A percentile compares a stretch with the other conserved stretches of the same genome.
Evolutionary conservation across 1,140 invertebrate genomes (phyloP).

Genomic region (Polyergus mexicanus): DNA sequence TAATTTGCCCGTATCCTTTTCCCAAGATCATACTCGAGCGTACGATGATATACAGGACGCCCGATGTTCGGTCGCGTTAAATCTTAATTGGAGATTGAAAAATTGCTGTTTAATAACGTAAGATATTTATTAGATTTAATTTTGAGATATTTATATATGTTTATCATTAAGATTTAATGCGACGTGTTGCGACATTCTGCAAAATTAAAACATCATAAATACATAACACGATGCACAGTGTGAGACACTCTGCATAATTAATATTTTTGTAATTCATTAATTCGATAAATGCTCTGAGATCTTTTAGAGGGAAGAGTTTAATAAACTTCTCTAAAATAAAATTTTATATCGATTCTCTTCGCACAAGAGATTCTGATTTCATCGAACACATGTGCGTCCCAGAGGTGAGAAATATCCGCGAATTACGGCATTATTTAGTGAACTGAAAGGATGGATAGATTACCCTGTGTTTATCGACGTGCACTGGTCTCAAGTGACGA

Average conservation of each 20-base stretch:
- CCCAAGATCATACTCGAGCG: slow-evolving; percentile 38
- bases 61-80: slow-evolving; percentile 14
- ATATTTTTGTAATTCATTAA: neutral
- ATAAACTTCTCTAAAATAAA: neutral
- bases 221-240: too few relatives aligned
- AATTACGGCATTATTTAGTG: slow-evolving; percentile 24
- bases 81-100: slow-evolving; percentile 28
- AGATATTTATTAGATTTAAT: too few relatives aligned
- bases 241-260: neutral
- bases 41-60: neutral
- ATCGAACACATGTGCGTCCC: neutral
- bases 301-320: neutral
- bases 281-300: neutral
- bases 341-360: neutral
- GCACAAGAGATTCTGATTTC: neutral
- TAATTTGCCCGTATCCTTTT: slow-evolving; percentile 46
- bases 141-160: neutral
- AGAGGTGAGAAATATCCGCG: neutral
- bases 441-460: slow-evolving; percentile 70
- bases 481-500: slow-evolving; percentile 94
- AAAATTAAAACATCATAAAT: neutral
- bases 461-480: slow-evolving; percentile 97
- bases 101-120: too few relatives aligned
- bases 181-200: neutral
- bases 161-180: slow-evolving; percentile 15